Evolutionary conservation across 2,888 invertebrate genomes (phyloP), one percentile per base, ranked within the genome.

Genomic region (Rhingia rostrata): DNA sequence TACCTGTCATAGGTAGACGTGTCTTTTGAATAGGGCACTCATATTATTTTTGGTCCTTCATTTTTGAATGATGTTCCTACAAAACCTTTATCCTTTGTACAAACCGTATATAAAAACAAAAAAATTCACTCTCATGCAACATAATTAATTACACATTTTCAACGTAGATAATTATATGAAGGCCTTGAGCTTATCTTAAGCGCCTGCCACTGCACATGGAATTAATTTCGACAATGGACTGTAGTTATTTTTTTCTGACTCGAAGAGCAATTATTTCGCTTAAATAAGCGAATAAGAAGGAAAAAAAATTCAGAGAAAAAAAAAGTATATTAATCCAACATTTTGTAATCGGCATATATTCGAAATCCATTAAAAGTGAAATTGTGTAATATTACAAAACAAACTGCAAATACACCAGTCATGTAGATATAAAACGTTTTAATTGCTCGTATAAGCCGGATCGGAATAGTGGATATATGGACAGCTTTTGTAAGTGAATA

Each of bases 141-240:
- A 47, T 43, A 14, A 63, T 73, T 63, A 43, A 58, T 75, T 41
- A 33, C 35, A 54, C 51, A 60, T 60, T 77, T 22, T 60, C 60
- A 67, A 39, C 61, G 45, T 77, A 22, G 22, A 22, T 69, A 69
- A 61, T 77, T 69, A 77, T 14, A 12, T 45, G 7, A 37, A 77
- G 61, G 47, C 77, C 77, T 77, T 77, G 77, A 69, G 77, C 69
- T 77, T 69, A 77, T 63, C 69, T 77, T 69, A 47, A 54, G 37
- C 77, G 45, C 61, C 69, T 69, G 64, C 73, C 39, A 47, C 22
- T 56, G 61, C n/a, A 47, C 49, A 49, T 41, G 53, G 39, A 69
- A 69, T 77, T 54, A 61, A 69, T 77, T 77, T 77, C 77, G 54
- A 63, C 77, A 77, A 77, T 69, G 61, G 51, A 6, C 51, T 66